A percentile compares a stretch with the other conserved stretches of the same genome.
Conservation (phyloP, 1,140 invertebrate species). For the Ooceraea biroi region DNA sequence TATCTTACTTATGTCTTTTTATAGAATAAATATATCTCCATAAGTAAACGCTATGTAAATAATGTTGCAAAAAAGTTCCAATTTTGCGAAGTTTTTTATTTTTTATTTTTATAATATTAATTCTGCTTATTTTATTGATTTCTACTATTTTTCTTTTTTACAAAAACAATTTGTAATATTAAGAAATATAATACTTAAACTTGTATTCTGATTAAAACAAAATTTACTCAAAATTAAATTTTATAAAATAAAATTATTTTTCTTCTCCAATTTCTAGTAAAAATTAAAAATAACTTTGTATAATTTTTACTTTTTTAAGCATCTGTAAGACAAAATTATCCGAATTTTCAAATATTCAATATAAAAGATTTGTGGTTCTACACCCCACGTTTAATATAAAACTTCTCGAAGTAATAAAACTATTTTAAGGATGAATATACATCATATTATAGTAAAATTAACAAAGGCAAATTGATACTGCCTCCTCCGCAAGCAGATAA, state of each 20-base stretch:
- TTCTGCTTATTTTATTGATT: constrained; percentile 21
- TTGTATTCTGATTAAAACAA: background rate
- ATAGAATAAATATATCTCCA: constrained; percentile 7
- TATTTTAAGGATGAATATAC: background rate
- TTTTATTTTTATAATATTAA: no score
- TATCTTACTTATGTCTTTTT: no score
- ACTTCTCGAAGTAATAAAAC: background rate
- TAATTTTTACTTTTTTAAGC: no score
- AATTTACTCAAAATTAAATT: background rate
- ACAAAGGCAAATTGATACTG: background rate
- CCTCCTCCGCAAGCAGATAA: constrained; percentile 33
- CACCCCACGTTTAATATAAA: no score
- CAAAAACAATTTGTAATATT: background rate
- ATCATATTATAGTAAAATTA: background rate
- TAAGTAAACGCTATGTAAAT: background rate
- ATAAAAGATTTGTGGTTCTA: no score
- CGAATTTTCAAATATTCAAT: no score
- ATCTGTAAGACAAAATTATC: no score
- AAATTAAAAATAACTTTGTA: background rate
- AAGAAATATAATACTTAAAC: constrained; percentile 5
- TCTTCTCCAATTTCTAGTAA: background rate
- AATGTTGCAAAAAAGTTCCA: background rate
- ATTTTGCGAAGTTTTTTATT: constrained; percentile 4
- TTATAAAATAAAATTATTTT: background rate
- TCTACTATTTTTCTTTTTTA: background rate